Base-by-base conservation (phyloP, 2,888 invertebrate species). In the Hypena proboscidalis region DNA sequence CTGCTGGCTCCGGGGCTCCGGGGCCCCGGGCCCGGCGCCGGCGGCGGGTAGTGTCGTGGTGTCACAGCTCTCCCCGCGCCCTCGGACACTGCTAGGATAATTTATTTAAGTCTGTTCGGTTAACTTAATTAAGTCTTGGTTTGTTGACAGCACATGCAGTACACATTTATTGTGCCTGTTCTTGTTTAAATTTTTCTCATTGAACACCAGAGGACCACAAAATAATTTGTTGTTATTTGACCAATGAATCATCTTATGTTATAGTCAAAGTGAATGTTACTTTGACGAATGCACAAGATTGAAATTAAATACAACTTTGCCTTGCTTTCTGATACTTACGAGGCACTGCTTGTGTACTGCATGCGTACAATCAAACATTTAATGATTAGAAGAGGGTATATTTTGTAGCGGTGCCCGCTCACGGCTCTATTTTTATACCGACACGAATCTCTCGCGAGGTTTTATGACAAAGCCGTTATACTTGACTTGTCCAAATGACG, bases 361-460 rank as follows among this genome's bases (percentile, higher is more conserved):
- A 31, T 9, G 33, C 13, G 8, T 21, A 17, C 9, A 33, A 33
- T 29, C 51, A 52, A 44, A 37, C 25, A n/a, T 17, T 13, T 60
- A 48, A 26, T 27, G 32, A 60, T 80, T 67, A 69, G 63, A 70
- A 73, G 76, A 80, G 69, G 62, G 66, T 64, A 70, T 80, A 77
- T 75, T 75, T 72, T 67, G 70, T 77, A 77, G 75, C 59, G 65
- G 61, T 69, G 67, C 67, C 63, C 70, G 71, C 68, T 68, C 64
- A 70, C 70, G 74, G 74, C 78, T 83, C 79, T 86, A 86, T 86
- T 85, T 85, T 86, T 85, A 73, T 86, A 86, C 76, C 69, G 74
- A 75, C 66, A 67, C 68, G 77, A 76, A 77, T 76, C 74, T 75
- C 76, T 55, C 55, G 37, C 30, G 71, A 71, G 62, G 48, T 67